Evolutionary conservation across 2,888 invertebrate genomes (phyloP).

Genomic region (Microdon myrmicae): DNA sequence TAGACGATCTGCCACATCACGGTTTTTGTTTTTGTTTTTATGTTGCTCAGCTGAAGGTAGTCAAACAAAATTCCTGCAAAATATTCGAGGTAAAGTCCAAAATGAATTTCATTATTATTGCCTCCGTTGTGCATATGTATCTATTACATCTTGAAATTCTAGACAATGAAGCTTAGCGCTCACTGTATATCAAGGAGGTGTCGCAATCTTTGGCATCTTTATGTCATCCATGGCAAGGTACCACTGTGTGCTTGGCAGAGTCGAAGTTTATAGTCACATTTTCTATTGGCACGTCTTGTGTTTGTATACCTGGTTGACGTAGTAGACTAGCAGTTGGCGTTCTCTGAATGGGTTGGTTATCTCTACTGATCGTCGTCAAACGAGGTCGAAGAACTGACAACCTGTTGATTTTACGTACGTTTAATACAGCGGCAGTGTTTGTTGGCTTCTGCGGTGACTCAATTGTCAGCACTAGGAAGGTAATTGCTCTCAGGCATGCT

Average conservation of each 20-base stretch:
- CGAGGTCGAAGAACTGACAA: conserved; percentile 24
- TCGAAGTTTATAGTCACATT: too few relatives aligned
- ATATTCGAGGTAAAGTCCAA: too few relatives aligned
- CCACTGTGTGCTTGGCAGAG: conserved; percentile 25
- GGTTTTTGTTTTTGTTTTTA: neutral
- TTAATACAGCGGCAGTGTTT: neutral
- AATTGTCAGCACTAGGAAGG: neutral
- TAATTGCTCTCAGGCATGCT: conserved; percentile 1
- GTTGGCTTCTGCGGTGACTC: conserved; percentile 1
- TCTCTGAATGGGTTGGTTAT: conserved; percentile 24
- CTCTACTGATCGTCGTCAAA: conserved; percentile 18
- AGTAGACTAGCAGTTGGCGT: conserved; percentile 5
- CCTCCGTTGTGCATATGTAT: conserved; percentile 3
- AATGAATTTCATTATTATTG: conserved; percentile 8
- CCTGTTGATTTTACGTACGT: conserved; percentile 2
- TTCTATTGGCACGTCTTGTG: conserved; percentile 5
- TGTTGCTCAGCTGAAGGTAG: too few relatives aligned
- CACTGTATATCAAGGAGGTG: neutral
- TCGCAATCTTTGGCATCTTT: conserved; percentile 12
- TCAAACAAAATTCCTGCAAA: too few relatives aligned
- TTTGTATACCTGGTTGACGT: conserved; percentile 30
- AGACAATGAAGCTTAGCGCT: conserved; percentile 2
- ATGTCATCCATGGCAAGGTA: conserved; percentile 30
- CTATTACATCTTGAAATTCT: neutral
- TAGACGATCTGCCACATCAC: too few relatives aligned